These are phyloP conservation scores for Orthonyx spaldingii DNA, from an alignment of 2,113 vertebrate species.

Conservation along the genomic window DNA sequence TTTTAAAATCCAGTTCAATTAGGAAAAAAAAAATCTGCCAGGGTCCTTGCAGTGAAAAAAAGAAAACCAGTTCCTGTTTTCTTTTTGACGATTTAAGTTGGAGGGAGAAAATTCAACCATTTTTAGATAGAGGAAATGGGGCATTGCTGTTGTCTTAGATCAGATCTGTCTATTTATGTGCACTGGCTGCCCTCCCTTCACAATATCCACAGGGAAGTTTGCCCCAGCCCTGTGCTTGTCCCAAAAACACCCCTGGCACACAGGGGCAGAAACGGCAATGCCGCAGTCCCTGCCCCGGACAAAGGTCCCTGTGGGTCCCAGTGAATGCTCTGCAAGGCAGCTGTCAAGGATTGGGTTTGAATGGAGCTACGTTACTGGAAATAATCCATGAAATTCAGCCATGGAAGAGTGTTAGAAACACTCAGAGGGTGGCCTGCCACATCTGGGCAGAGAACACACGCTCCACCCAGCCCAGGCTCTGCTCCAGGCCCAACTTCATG, in stretches of 20 bases:
- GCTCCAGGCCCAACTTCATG: background rate
- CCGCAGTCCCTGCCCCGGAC: background rate
- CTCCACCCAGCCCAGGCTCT: background rate
- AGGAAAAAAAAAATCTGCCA: background rate
- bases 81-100: background rate
- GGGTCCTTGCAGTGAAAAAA: constrained; percentile 48
- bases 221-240: background rate
- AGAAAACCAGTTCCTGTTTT: constrained; percentile 26
- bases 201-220: fast-evolving
- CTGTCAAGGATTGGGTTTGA: background rate
- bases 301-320: background rate
- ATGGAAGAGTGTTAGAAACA: background rate
- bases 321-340: constrained; percentile 8
- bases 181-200: background rate
- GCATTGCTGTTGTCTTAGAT: background rate
- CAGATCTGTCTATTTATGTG: background rate
- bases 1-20: constrained; percentile 41
- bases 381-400: background rate
- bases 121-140: background rate
- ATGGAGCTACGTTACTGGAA: background rate
- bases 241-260: background rate
- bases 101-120: background rate
- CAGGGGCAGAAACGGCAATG: fast-evolving
- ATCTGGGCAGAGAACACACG: fast-evolving
- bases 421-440: background rate